A percentile compares a stretch with the other conserved stretches of the same genome.
Evolutionary conservation across 1,140 invertebrate genomes (phyloP).

Genomic region (Drosophila saltans): DNA sequence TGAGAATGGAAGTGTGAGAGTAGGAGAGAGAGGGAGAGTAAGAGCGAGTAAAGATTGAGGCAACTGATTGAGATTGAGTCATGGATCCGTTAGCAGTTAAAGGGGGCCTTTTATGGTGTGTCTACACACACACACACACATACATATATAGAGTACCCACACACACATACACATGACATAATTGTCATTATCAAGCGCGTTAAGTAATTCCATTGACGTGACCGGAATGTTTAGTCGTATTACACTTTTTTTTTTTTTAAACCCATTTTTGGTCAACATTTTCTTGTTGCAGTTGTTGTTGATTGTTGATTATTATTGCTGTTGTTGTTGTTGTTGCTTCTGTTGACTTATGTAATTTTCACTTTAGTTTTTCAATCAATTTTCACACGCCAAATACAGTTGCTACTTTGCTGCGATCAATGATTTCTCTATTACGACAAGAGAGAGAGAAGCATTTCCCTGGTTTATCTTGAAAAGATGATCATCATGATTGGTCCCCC

Average conservation of each 20-base stretch:
- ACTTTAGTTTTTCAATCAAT: slow-evolving; percentile 45
- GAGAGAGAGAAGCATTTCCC: slow-evolving; percentile 17
- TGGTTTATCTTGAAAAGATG: slow-evolving; percentile 33
- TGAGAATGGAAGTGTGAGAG: background rate
- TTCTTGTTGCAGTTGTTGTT: slow-evolving; percentile 13
- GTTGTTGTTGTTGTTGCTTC: background rate
- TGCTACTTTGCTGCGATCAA: background rate
- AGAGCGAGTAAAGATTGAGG: background rate
- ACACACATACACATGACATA: slow-evolving; percentile 43
- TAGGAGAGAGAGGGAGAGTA: background rate
- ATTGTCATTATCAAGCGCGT: slow-evolving; percentile 60
- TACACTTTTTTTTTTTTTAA: slow-evolving; percentile 3
- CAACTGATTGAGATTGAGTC: slow-evolving; percentile 3
- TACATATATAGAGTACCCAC: slow-evolving; percentile 4
- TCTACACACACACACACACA: slow-evolving; percentile 1
- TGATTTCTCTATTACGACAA: slow-evolving; percentile 10
- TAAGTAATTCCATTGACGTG: slow-evolving; percentile 54
- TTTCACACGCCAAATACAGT: slow-evolving; percentile 60
- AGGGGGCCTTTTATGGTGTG: slow-evolving; percentile 6
- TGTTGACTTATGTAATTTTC: slow-evolving; percentile 69
- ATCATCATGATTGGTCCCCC: slow-evolving; percentile 29
- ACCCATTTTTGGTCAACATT: slow-evolving; percentile 46
- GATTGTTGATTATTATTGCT: slow-evolving; percentile 33
- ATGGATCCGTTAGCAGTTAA: slow-evolving; percentile 3
- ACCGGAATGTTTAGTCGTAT: slow-evolving; percentile 39